phyloP scores from a whole-genome alignment of 2,888 invertebrate genomes.

The Macrosoma leucophasiata region DNA sequence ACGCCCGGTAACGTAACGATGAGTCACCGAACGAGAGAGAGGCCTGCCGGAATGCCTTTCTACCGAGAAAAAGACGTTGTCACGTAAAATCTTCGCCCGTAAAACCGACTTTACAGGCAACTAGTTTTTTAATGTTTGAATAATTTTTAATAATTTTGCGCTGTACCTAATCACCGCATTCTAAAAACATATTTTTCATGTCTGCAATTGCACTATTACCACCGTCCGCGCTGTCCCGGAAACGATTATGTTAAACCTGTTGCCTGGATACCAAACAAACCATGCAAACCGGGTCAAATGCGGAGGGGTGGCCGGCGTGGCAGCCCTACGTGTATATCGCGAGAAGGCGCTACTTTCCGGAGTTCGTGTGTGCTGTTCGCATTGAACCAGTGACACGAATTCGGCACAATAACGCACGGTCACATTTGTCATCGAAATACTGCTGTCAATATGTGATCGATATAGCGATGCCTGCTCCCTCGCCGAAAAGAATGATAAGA shows the following conservation, averaged over 20 bases:
- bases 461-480: slow-evolving; percentile 18
- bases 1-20: too few relatives aligned
- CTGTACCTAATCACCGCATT: too few relatives aligned
- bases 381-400: slow-evolving; percentile 45
- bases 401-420: slow-evolving; percentile 30
- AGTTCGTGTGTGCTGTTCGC: slow-evolving; percentile 26
- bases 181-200: not conserved
- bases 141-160: too few relatives aligned
- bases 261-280: not conserved
- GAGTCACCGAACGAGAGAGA: too few relatives aligned
- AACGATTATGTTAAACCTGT: not conserved
- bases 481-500: slow-evolving; percentile 21
- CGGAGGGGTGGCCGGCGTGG: slow-evolving; percentile 14
- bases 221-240: not conserved
- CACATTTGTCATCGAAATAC: slow-evolving; percentile 32
- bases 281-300: slow-evolving; percentile 1
- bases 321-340: not conserved
- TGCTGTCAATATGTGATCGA: slow-evolving; percentile 27
- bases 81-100: too few relatives aligned
- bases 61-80: too few relatives aligned
- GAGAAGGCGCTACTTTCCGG: slow-evolving; percentile 14
- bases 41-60: too few relatives aligned
- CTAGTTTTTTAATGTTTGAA: too few relatives aligned
- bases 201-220: not conserved
- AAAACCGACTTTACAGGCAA: too few relatives aligned